These are phyloP conservation scores for Diploptera punctata DNA, from an alignment of 2,888 invertebrate species.

Conservation along the genomic window DNA sequence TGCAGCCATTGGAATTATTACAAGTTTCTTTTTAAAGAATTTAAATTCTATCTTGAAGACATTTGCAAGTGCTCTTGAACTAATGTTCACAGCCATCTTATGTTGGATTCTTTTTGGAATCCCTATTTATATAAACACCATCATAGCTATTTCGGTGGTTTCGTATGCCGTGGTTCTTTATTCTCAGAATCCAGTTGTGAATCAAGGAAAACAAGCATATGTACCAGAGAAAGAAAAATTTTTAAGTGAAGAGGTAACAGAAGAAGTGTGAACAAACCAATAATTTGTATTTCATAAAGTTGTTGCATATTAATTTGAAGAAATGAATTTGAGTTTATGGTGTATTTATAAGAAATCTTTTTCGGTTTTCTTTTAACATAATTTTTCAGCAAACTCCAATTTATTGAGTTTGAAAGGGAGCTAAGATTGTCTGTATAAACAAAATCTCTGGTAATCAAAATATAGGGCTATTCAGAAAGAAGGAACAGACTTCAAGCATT, in stretches of 20 bases:
- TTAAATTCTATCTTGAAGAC: slow-evolving; percentile 95
- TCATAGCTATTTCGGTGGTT: slow-evolving; percentile 81
- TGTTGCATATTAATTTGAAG: no score
- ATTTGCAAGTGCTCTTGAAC: slow-evolving; percentile 92
- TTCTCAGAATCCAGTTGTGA: slow-evolving; percentile 82
- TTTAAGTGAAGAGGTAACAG: background rate
- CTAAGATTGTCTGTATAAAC: no score
- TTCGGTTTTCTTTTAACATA: no score
- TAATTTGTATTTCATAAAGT: background rate
- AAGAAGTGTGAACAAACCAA: slow-evolving; percentile 9
- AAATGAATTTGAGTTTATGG: no score
- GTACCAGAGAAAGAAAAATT: background rate
- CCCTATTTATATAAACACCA: slow-evolving; percentile 81
- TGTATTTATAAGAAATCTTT: no score
- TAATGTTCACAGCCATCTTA: slow-evolving; percentile 87
- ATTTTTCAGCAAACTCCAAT: no score
- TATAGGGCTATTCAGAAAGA: no score
- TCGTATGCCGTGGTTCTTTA: slow-evolving; percentile 85
- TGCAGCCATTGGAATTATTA: slow-evolving; percentile 90
- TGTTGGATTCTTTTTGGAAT: slow-evolving; percentile 87
- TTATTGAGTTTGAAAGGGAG: no score
- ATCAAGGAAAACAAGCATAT: slow-evolving; percentile 17
- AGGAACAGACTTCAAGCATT: no score
- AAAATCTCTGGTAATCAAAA: no score
- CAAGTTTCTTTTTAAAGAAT: slow-evolving; percentile 91